Evolutionary conservation across 2,113 vertebrate species (phyloP).

Genomic region (Turnix velox): DNA sequence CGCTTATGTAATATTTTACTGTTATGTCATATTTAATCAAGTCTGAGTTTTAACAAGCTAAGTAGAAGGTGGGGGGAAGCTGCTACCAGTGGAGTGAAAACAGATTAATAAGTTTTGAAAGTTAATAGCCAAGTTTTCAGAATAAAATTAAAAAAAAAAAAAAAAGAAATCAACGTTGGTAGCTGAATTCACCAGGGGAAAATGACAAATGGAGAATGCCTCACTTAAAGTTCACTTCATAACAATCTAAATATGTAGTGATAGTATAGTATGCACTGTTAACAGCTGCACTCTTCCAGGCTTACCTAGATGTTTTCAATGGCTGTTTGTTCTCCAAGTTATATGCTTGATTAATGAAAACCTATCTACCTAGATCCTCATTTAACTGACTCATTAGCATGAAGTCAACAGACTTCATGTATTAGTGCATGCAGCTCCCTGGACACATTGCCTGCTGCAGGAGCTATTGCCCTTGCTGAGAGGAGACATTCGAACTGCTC

Average conservation of each 20-base stretch:
- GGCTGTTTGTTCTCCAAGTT: not conserved
- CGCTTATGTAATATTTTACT: conserved; percentile 60
- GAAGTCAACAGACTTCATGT: not conserved
- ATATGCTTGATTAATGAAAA: not conserved
- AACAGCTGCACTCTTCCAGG: conserved; percentile 20
- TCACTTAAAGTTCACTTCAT: conserved; percentile 52
- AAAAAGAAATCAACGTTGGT: not conserved
- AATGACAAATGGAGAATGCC: conserved; percentile 42
- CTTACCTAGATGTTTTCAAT: conserved; percentile 5
- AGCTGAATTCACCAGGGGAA: not conserved
- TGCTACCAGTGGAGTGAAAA: conserved; percentile 33
- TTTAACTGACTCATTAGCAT: not conserved
- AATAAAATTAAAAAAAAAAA: not conserved
- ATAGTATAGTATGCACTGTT: conserved; percentile 2
- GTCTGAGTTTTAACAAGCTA: conserved; percentile 41
- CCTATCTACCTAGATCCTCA: not conserved
- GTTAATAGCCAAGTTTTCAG: conserved; percentile 36
- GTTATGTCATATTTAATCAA: conserved; percentile 67
- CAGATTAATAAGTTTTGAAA: conserved; percentile 41
- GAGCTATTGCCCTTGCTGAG: not conserved
- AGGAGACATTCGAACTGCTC: fast-evolving
- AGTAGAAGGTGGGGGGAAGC: not conserved
- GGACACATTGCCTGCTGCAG: not conserved
- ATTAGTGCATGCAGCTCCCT: not conserved
- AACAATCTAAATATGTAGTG: conserved; percentile 44